Evolutionary conservation across 2,888 invertebrate species (phyloP).

Genomic region (Clitarchus hookeri): DNA sequence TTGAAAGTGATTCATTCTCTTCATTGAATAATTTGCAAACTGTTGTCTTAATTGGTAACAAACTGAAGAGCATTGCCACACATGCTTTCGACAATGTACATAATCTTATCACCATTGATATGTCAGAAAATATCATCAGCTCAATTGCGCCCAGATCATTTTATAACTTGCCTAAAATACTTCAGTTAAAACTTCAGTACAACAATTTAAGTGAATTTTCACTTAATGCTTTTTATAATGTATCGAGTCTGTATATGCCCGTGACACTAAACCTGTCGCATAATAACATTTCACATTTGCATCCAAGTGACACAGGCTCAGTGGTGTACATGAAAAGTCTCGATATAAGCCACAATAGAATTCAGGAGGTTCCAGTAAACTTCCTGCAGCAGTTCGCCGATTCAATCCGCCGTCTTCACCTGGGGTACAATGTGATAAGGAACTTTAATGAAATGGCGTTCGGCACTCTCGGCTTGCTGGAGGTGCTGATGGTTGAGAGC

Average conservation of each 20-base stretch:
- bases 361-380: slow-evolving; percentile 47
- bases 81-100: slow-evolving; percentile 51
- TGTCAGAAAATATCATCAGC: slow-evolving; percentile 52
- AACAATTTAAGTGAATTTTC: slow-evolving; percentile 47
- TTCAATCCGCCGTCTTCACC: slow-evolving; percentile 48
- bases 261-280: slow-evolving; percentile 47
- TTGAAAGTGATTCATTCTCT: slow-evolving; percentile 58
- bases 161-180: slow-evolving; percentile 50
- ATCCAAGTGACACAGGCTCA: slow-evolving; percentile 39
- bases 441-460: slow-evolving; percentile 48
- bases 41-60: slow-evolving; percentile 48
- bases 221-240: slow-evolving; percentile 46
- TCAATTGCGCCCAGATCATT: slow-evolving; percentile 51
- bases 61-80: slow-evolving; percentile 45
- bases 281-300: slow-evolving; percentile 45
- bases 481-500: slow-evolving; percentile 46
- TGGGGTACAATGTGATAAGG: slow-evolving; percentile 50
- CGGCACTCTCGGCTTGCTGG: slow-evolving; percentile 42
- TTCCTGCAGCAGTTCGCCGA: slow-evolving; percentile 46
- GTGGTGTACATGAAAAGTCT: slow-evolving; percentile 44
- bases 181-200: slow-evolving; percentile 50
- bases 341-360: slow-evolving; percentile 48
- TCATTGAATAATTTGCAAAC: slow-evolving; percentile 47
- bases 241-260: slow-evolving; percentile 42
- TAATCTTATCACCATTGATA: slow-evolving; percentile 51